A percentile compares a stretch with the other conserved stretches of the same genome.
These are phyloP conservation scores for Zaprionus gabonicus DNA, from an alignment of 1,140 invertebrate genomes.

Conservation along the genomic window DNA sequence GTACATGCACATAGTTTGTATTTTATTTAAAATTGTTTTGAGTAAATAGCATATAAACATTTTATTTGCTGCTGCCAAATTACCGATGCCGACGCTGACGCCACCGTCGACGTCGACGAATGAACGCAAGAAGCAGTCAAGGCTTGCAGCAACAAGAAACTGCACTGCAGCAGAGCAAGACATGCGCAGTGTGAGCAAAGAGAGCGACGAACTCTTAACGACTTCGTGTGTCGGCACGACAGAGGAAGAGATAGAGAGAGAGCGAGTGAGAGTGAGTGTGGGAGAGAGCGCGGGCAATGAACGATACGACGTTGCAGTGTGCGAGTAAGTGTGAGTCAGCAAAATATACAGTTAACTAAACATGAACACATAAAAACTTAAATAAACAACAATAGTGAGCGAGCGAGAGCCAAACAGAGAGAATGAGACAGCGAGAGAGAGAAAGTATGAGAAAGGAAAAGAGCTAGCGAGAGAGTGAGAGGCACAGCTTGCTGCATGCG, in stretches of 20 bases:
- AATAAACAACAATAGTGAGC: slow-evolving; percentile 80
- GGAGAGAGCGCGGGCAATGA: slow-evolving; percentile 25
- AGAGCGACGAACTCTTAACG: slow-evolving; percentile 27
- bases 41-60: slow-evolving; percentile 83
- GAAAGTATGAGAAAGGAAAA: not conserved
- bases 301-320: slow-evolving; percentile 24
- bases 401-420: slow-evolving; percentile 14
- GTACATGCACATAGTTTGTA: slow-evolving; percentile 56
- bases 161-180: slow-evolving; percentile 61
- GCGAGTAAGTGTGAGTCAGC: slow-evolving; percentile 53
- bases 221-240: not conserved
- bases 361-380: slow-evolving; percentile 83
- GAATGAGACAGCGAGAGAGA: slow-evolving; percentile 1
- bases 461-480: slow-evolving; percentile 19
- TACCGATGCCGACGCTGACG: slow-evolving; percentile 22
- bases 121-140: slow-evolving; percentile 54
- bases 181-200: slow-evolving; percentile 57
- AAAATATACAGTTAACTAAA: slow-evolving; percentile 80
- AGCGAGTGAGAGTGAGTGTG: slow-evolving; percentile 1
- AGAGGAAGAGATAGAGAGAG: slow-evolving; percentile 10
- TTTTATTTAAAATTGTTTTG: slow-evolving; percentile 83
- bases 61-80: slow-evolving; percentile 81
- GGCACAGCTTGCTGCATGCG: slow-evolving; percentile 32
- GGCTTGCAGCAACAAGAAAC: slow-evolving; percentile 42
- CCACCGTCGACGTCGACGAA: slow-evolving; percentile 40